Conservation (phyloP, 2,113 vertebrate species). For the Hippocampus zosterae region DNA sequence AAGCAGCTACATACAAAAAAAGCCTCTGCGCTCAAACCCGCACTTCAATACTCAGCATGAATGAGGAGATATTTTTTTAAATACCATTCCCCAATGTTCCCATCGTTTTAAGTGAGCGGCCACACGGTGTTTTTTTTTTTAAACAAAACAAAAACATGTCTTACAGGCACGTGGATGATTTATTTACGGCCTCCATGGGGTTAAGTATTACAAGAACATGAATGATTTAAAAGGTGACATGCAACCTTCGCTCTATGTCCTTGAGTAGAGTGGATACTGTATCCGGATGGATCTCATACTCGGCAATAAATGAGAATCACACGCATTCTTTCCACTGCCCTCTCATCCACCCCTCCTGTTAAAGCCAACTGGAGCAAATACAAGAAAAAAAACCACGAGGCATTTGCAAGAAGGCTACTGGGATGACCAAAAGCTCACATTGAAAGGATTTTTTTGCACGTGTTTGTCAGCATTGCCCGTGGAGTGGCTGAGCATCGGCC, state of each 20-base stretch:
- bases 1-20: slow-evolving; percentile 38
- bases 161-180: slow-evolving; percentile 48
- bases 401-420: slow-evolving; percentile 40
- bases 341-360: slow-evolving; percentile 35
- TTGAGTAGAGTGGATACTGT: slow-evolving; percentile 15
- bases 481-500: slow-evolving; percentile 45
- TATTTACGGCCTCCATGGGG: slow-evolving; percentile 47
- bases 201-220: slow-evolving; percentile 51
- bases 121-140: slow-evolving; percentile 2
- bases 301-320: slow-evolving; percentile 20
- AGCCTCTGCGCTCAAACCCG: slow-evolving; percentile 23
- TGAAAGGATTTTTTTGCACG: slow-evolving; percentile 37
- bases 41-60: slow-evolving; percentile 31
- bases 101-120: slow-evolving; percentile 18
- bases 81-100: slow-evolving; percentile 22
- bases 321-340: slow-evolving; percentile 10
- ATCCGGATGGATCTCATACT: slow-evolving; percentile 10
- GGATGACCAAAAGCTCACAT: slow-evolving; percentile 55
- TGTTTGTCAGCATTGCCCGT: slow-evolving; percentile 29
- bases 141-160: slow-evolving; percentile 19
- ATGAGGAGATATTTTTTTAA: slow-evolving; percentile 1
- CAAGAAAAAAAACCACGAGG: slow-evolving; percentile 56
- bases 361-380: slow-evolving; percentile 48
- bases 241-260: slow-evolving; percentile 35
- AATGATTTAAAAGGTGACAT: slow-evolving; percentile 59